These are phyloP conservation scores for Dynastes maya DNA, from an alignment of 2,888 invertebrate genomes.

Conservation along the genomic window DNA sequence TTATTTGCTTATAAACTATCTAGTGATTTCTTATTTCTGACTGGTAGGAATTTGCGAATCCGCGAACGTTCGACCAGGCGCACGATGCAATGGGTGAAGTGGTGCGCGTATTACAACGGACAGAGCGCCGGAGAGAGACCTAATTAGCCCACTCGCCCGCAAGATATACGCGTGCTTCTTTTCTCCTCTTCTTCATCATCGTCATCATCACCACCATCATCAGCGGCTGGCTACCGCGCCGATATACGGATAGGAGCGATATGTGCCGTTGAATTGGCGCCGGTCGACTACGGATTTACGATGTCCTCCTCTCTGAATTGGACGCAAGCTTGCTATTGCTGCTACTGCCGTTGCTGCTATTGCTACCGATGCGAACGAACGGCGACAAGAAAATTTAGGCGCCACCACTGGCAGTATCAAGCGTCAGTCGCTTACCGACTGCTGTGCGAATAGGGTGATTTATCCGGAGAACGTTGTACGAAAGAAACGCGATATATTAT, in stretches of 20 bases:
- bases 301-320: slow-evolving; percentile 55
- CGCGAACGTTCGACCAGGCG: no score
- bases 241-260: slow-evolving; percentile 36
- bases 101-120: no score
- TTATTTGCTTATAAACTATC: no score
- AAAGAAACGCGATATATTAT: background rate
- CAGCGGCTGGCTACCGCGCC: background rate
- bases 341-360: slow-evolving; percentile 2
- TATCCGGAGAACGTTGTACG: slow-evolving; percentile 37
- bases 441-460: slow-evolving; percentile 59
- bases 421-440: slow-evolving; percentile 58
- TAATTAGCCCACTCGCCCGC: background rate
- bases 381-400: slow-evolving; percentile 63
- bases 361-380: slow-evolving; percentile 50
- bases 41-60: no score
- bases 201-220: no score
- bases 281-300: slow-evolving; percentile 59
- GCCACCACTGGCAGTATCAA: slow-evolving; percentile 59
- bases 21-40: no score
- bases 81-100: no score
- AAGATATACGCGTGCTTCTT: background rate
- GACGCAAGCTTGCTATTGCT: slow-evolving; percentile 53
- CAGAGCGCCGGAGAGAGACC: no score
- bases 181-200: no score
- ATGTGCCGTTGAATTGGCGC: slow-evolving; percentile 56